Base-by-base conservation (phyloP, 2,797 vertebrate genomes). In the Pangasius macronema region DNA sequence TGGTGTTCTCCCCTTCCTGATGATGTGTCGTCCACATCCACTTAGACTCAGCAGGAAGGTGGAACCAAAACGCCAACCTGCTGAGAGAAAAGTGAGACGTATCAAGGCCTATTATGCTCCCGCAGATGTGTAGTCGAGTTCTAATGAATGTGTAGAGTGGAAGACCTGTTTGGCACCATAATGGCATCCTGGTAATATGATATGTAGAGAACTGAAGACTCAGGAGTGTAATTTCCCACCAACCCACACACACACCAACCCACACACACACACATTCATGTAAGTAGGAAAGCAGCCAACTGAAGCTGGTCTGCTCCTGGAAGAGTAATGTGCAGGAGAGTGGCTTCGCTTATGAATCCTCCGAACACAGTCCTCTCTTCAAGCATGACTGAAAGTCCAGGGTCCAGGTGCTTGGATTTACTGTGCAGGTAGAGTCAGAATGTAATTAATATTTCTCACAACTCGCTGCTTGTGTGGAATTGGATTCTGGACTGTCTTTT, bases 371-470 rank as follows among this genome's bases (percentile, higher is more conserved):
- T 83, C 82, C 61, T 87, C 27, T 91, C 82, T 72, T 82, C 87
- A 82, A 85, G 88, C 86, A 82, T 89, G 87, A 92, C 59, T 86
- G 89, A 91, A 86, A 13, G 57, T 92, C 88, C 90, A 88, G 76
- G 90, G 92, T 88, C 88, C 91, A 83, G 87, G 90, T 89, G 82
- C 88, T 86, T 89, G 91, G 89, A 91, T 95, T 93, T 93, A 94
- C 92, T 82, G 90, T 91, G 84, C 85, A 76, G 90, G 73, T 87
- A 86, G 72, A 88, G 82, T 89, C 85, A 86, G 88, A 89, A 85
- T 90, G 88, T 89, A 93, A 95, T 94, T 93, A 93, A 93, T 94
- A 94, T 91, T 88, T 85, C 92, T 89, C 92, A 91, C 90, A 91
- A 84, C 92, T 93, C 93, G 88, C 93, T 91, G 84, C 88, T 89